Percentiles rank a stretch among this genome's conserved stretches.
Conservation (phyloP, 2,888 invertebrate species). For the Rotaria socialis region DNA sequence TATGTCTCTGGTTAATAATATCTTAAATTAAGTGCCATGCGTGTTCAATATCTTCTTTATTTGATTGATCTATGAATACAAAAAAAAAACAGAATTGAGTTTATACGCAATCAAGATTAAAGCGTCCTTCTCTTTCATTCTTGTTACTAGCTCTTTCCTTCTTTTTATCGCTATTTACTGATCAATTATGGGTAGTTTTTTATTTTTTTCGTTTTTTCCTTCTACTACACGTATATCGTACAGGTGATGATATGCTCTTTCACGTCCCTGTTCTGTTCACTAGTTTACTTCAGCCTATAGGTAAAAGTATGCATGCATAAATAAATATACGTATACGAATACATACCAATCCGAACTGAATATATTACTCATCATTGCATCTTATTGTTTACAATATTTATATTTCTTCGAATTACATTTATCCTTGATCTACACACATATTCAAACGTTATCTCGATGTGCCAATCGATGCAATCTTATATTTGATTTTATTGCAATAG, state of each 20-base stretch:
- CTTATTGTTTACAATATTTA: background rate
- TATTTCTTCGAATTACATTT: background rate
- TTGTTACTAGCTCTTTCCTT: background rate
- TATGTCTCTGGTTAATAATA: too few species aligned
- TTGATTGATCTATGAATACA: background rate
- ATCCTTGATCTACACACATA: background rate
- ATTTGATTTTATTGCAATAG: too few species aligned
- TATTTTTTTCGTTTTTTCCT: background rate
- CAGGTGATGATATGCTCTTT: background rate
- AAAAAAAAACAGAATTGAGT: background rate
- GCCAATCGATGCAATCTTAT: background rate
- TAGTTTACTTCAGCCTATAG: background rate
- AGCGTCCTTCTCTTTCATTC: background rate
- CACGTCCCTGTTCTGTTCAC: background rate
- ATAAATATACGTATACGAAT: background rate
- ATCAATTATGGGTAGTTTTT: background rate
- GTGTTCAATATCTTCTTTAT: too few species aligned
- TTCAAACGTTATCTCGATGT: background rate
- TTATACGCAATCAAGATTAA: background rate
- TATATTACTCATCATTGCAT: background rate
- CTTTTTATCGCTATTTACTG: background rate
- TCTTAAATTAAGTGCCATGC: too few species aligned
- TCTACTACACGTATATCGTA: background rate
- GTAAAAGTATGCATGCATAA: too few species aligned
- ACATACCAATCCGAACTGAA: background rate